Evolutionary conservation across 2,888 invertebrate genomes (phyloP).

Genomic region (Vanessa cardui): DNA sequence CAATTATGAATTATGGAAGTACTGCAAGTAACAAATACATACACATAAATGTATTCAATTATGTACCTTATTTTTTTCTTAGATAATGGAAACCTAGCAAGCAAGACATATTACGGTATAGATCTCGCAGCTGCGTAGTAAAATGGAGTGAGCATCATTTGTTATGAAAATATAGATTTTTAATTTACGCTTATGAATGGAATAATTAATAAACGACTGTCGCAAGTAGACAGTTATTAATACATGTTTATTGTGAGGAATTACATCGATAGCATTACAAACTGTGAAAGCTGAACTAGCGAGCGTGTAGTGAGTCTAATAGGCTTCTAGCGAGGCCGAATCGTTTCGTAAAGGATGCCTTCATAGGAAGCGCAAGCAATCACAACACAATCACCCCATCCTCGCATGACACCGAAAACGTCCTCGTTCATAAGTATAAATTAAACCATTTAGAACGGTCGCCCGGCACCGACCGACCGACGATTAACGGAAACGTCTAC

Average conservation of each 20-base stretch:
- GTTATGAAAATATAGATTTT: neutral
- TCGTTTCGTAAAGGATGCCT: constrained; percentile 72
- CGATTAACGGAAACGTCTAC: constrained; percentile 84
- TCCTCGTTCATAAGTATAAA: constrained; percentile 83
- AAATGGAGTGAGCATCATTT: too few species aligned
- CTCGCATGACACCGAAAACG: constrained; percentile 82
- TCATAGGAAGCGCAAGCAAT: constrained; percentile 80
- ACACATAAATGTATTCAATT: too few species aligned
- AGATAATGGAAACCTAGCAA: too few species aligned
- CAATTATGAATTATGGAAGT: too few species aligned
- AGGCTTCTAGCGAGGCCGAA: constrained; percentile 45
- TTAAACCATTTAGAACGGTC: constrained; percentile 82
- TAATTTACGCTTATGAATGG: neutral
- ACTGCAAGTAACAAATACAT: too few species aligned
- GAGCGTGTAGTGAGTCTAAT: constrained; percentile 8
- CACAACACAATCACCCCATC: constrained; percentile 82
- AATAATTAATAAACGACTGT: neutral
- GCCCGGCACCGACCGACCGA: constrained; percentile 75
- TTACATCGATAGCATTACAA: neutral
- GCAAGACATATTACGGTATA: too few species aligned
- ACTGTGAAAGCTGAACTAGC: constrained; percentile 5
- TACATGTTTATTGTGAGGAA: neutral
- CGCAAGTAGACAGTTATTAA: neutral
- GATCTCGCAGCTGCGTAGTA: too few species aligned
- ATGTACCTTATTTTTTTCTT: too few species aligned